Evolutionary conservation across 2,888 invertebrate genomes (phyloP).

Genomic region (Crematogaster levior): DNA sequence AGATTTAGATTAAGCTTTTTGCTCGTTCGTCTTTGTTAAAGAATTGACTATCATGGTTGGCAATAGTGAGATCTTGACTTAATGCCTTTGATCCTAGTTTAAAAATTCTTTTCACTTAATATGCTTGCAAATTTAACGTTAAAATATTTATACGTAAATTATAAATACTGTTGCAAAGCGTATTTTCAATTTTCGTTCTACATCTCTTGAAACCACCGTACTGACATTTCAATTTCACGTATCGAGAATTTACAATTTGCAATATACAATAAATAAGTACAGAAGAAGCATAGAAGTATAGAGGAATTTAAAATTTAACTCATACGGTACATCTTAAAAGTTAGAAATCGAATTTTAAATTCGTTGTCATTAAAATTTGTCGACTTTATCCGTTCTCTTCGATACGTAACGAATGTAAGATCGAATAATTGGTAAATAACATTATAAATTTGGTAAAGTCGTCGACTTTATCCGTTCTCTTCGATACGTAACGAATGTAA

Average conservation of each 20-base stretch:
- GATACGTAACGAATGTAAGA: not conserved
- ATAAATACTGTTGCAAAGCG: not conserved
- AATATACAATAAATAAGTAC: not conserved
- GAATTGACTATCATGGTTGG: not conserved
- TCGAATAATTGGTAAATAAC: not conserved
- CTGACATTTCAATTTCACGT: not conserved
- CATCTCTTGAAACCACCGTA: not conserved
- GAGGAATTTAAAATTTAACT: not conserved
- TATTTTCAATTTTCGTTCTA: not conserved
- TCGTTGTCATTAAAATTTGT: too few species aligned
- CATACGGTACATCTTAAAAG: not conserved
- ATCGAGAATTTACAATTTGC: not conserved
- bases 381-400: not conserved
- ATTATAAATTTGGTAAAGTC: too few species aligned
- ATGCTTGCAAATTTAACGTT: not conserved
- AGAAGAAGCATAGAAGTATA: too few species aligned
- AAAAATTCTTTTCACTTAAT: not conserved
- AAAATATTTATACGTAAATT: not conserved
- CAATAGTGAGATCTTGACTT: not conserved
- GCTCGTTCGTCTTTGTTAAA: slow-evolving; percentile 52
- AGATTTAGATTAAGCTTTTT: slow-evolving; percentile 37
- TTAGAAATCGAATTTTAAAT: not conserved
- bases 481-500: too few species aligned
- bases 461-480: too few species aligned
- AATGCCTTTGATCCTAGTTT: not conserved